A percentile compares a stretch with the other conserved stretches of the same genome.
These are phyloP conservation scores for Acrocera orbiculus DNA, from an alignment of 2,888 invertebrate genomes.

Conservation along the genomic window DNA sequence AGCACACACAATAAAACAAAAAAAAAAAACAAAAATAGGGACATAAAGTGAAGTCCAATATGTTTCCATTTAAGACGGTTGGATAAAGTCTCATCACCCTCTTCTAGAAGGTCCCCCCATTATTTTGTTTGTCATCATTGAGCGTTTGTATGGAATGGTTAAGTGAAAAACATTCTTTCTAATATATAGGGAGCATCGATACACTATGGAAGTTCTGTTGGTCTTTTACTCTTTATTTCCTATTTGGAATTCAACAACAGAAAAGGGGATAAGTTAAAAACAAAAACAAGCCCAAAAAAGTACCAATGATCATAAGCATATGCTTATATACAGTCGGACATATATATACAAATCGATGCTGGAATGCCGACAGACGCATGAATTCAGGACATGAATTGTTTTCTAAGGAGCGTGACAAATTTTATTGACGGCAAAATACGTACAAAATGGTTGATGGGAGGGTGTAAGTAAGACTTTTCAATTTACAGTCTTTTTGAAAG, in stretches of 20 bases:
- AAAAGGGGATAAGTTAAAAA: conserved; percentile 4
- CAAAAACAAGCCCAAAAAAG: too few relatives aligned
- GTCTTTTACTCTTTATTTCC: conserved; percentile 9
- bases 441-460: too few relatives aligned
- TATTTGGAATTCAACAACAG: conserved; percentile 7
- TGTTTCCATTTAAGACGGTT: conserved; percentile 11
- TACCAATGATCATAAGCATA: conserved; percentile 1
- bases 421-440: conserved; percentile 11
- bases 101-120: background rate
- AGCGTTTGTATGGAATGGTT: too few relatives aligned
- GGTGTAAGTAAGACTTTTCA: too few relatives aligned
- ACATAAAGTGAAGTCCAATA: conserved; percentile 12
- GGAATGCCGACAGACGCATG: too few relatives aligned
- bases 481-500: too few relatives aligned
- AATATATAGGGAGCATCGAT: conserved; percentile 6
- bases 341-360: too few relatives aligned
- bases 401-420: conserved; percentile 11
- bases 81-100: conserved; percentile 3
- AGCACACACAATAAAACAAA: too few relatives aligned
- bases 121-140: conserved; percentile 1
- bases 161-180: conserved; percentile 1
- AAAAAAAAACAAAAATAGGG: conserved; percentile 12
- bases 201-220: conserved; percentile 8
- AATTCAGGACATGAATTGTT: too few relatives aligned
- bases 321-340: background rate